Conservation (phyloP, 2,113 vertebrate genomes). For the Sturnira hondurensis region DNA sequence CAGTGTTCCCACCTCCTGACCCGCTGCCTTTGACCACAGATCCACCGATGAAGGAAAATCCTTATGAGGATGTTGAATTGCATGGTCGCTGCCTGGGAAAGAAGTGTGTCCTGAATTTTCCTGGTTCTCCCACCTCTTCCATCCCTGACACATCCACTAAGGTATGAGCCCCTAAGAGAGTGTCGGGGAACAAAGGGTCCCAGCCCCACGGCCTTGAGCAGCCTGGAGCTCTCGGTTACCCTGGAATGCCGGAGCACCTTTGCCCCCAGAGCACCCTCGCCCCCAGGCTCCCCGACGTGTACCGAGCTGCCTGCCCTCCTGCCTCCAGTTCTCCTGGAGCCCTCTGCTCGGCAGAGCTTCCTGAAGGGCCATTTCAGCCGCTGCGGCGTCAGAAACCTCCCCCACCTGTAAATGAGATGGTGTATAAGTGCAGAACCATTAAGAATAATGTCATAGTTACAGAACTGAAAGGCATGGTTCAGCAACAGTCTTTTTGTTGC, state of each 20-base stretch:
- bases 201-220: background rate
- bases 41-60: conserved; percentile 94
- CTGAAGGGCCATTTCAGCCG: background rate
- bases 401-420: background rate
- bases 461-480: background rate
- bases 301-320: background rate
- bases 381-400: background rate
- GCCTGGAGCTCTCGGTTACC: background rate
- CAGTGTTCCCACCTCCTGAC: conserved; percentile 11
- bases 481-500: background rate
- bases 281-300: background rate
- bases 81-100: conserved; percentile 91
- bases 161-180: conserved; percentile 78
- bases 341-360: background rate
- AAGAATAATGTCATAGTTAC: background rate
- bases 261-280: background rate
- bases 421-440: background rate
- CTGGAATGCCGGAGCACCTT: background rate
- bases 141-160: conserved; percentile 88
- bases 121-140: conserved; percentile 85
- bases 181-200: accelerated
- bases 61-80: conserved; percentile 96
- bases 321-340: background rate
- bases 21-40: conserved; percentile 82
- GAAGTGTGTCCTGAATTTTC: conserved; percentile 88